These are phyloP conservation scores for Corythaeola cristata DNA, from an alignment of 2,113 vertebrate species.

Conservation along the genomic window DNA sequence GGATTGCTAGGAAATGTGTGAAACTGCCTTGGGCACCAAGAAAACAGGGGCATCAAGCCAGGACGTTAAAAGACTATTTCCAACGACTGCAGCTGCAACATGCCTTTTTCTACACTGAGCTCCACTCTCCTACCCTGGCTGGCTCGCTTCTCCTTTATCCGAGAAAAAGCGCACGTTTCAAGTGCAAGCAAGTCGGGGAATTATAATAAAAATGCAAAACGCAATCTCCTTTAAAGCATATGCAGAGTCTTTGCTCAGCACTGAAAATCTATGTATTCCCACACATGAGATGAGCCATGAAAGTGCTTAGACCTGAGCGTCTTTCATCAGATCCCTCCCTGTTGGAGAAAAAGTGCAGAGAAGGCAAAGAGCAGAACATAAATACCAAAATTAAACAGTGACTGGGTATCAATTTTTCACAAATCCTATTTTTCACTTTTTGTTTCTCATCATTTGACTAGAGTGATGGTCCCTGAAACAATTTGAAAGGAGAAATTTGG, in stretches of 20 bases:
- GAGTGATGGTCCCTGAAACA: background rate
- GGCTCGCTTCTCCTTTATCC: conserved; percentile 23
- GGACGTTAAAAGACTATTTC: conserved; percentile 46
- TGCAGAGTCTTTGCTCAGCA: background rate
- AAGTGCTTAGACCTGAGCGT: background rate
- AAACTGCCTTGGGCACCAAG: conserved; percentile 68
- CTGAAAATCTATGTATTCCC: background rate
- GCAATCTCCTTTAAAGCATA: background rate
- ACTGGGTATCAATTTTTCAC: background rate
- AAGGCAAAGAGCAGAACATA: background rate
- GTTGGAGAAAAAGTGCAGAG: background rate
- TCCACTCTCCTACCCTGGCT: background rate
- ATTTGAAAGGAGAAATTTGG: background rate
- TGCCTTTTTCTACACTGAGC: background rate
- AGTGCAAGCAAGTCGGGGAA: background rate
- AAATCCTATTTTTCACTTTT: background rate
- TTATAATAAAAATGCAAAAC: background rate
- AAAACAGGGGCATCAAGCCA: conserved; percentile 64
- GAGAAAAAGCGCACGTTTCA: background rate
- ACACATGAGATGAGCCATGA: background rate
- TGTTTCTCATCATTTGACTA: background rate
- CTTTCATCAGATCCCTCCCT: background rate
- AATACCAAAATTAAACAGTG: background rate
- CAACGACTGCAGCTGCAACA: conserved; percentile 69
- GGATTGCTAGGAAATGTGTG: conserved; percentile 68